Evolutionary conservation across 2,797 vertebrate genomes (phyloP), one percentile per base, ranked within the genome.

Genomic region (Knipowitschia caucasica): DNA sequence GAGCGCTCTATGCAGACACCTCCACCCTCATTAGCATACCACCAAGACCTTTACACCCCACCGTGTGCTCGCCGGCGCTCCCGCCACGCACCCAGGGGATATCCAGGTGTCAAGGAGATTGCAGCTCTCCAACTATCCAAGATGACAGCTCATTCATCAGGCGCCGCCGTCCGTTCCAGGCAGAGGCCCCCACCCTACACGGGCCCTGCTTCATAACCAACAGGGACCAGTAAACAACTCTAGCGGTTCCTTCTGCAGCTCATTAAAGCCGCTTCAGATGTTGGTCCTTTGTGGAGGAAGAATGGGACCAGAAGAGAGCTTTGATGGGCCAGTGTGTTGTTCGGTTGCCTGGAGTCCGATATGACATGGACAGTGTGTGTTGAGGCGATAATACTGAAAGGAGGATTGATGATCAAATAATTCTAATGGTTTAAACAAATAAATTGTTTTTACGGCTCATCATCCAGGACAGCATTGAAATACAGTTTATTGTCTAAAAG

Each of bases 121-220:
- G 71, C 70, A 73, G 77, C 74, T 82, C 45, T 60, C 71, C 71
- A 81, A 81, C 82, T 84, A 88, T 86, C 82, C 76, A 67, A 81
- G 68, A 67, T 84, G 89, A 89, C 88, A 88, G 88, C 86, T 86
- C 84, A 87, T 90, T 88, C 76, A 89, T 90, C 89, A 89, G 67
- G 59, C 70, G 26, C 44, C 76, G 71, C 71, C 72, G 76, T 79
- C 76, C 53, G 83, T 86, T 86, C 86, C 84, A 73, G 50, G 68
- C 73, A 26, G 76, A 73, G 81, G n/a, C 86, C 75, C 68, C 75
- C 78, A 75, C 74, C 57, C 72, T 54, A 66, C 24, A 72, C 67
- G 29, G 56, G 72, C 53, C 57, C 59, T 47, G 65, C 7, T 74
- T 87, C 77, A 89, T 87, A 88, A 83, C 77, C 2, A 78, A 59